Evolutionary conservation across 2,888 invertebrate genomes (phyloP).

Genomic region (Acanthosepion lycidas): DNA sequence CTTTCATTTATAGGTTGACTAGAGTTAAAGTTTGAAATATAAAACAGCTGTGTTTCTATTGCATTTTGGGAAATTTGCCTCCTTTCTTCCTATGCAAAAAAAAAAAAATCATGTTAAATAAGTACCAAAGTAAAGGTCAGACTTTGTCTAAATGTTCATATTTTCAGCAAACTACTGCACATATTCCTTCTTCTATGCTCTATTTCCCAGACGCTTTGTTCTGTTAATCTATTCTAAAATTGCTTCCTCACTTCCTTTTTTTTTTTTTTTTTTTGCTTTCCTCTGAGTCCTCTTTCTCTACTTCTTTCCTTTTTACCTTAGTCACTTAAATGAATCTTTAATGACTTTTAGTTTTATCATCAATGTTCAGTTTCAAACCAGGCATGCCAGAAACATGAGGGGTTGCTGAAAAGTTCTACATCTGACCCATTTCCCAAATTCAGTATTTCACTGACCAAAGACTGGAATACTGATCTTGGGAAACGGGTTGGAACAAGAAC

Average conservation of each 20-base stretch:
- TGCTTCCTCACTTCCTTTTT: neutral
- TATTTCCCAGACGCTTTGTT: constrained; percentile 12
- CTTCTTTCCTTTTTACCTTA: neutral
- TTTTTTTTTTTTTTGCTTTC: neutral
- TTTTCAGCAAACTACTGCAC: neutral
- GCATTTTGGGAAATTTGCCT: neutral
- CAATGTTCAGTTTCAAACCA: constrained; percentile 18
- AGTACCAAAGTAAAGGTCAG: neutral
- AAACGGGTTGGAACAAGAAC: too few relatives aligned
- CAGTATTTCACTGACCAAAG: too few relatives aligned
- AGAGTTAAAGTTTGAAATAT: neutral
- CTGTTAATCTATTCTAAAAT: neutral
- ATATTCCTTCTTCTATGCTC: neutral
- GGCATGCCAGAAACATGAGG: neutral
- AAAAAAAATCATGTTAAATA: neutral
- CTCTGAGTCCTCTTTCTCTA: too few relatives aligned
- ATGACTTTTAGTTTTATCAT: neutral
- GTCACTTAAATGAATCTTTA: neutral
- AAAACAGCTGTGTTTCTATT: neutral
- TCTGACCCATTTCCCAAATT: too few relatives aligned
- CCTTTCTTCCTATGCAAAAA: neutral
- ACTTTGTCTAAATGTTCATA: constrained; percentile 20
- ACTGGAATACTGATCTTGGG: too few relatives aligned
- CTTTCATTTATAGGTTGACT: neutral
- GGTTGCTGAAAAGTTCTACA: too few relatives aligned